Base-by-base conservation (phyloP, 2,888 invertebrate genomes). In the Allygus modestus region DNA sequence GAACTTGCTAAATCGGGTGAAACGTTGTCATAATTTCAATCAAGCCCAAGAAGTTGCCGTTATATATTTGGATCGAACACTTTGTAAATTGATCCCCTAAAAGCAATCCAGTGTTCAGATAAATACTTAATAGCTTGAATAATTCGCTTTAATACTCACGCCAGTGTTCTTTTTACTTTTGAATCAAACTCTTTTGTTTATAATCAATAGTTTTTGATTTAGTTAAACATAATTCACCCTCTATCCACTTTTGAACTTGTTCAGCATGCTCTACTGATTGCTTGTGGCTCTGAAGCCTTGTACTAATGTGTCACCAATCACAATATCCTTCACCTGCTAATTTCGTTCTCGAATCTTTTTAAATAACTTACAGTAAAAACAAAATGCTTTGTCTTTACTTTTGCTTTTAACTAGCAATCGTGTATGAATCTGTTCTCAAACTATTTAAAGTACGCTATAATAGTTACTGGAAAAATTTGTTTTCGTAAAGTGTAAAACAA, bases 1-100 rank as follows among this genome's bases (percentile, higher is more conserved):
- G 86, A 33, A 85, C 84, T 75, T 82, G 54, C 51, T 85, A 61
- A 69, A 85, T 28, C 61, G 84, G 79, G 61, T 87, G 85, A 82
- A 84, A 86, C 58, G 84, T 75, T 82, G 75, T 69, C 69, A 84
- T 58, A 61, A 85, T 58, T 79, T 85, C 84, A 77, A 85, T 65
- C 28, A 85, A 31, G 23, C 83, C 84, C 20, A 84, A 81, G 84
- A 82, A 85, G 46, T 82, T 85, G 31, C 83, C 84, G 82, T 85
- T 85, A 65, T n/a, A n/a, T n/a, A n/a, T 83, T 75, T 71, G 26
- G 41, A 37, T 83, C 51, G 51, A 61, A 83, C 9, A 85, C 43
- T 79, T 73, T 83, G 23, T 46, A 61, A 37, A 46, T 65, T 1
- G 83, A 61, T 79, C 85, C 69, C 79, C 81, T 73, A n/a, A 83